Evolutionary conservation across 1,140 invertebrate genomes (phyloP), one percentile per base, ranked within the genome.

Genomic region (Bombus turneri): DNA sequence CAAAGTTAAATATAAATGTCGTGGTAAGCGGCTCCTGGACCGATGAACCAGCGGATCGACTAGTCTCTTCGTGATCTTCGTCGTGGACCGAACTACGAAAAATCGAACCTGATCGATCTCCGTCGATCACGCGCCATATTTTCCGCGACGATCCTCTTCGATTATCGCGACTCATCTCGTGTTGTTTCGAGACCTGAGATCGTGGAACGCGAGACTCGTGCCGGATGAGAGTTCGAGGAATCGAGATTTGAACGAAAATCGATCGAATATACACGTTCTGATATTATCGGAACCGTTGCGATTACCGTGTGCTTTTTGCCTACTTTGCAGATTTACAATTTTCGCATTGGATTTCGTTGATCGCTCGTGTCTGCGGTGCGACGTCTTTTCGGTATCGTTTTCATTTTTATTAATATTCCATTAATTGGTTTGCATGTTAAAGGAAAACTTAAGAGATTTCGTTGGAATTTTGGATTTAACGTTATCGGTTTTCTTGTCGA

Each of bases 1-100:
- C 94, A 95, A 95, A 95, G 94, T 95, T 95, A 95, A 95, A 95
- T 95, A 95, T 95, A 95, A 95, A 93, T 90, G 92, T 90, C 91
- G 87, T 87, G 93, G 92, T 90, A 93, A 92, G 90, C 87, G 92
- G 78, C 41, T 92, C 92, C 93, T 94, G 94, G 93, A 95, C 91
- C 91, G 91, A 91, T 93, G 91, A 93, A 94, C 93, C 93, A 94
- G 92, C 88, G 81, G 31, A 73, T 83, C 66, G 66, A 81, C 85
- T 93, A 95, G 95, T 95, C 94, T 94, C 91, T 92, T 93, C 93
- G 92, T 93, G 93, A 78, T 92, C 89, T 91, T 92, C 91, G 89
- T 90, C 91, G 93, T 89, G 90, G 88, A 91, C 90, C 87, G 88
- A 41, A 79, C 89, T 79, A 86, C 72, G 72, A 75, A 85, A 86